phyloP scores from a whole-genome alignment of 2,888 invertebrate species.

The Caradrina kadenii region DNA sequence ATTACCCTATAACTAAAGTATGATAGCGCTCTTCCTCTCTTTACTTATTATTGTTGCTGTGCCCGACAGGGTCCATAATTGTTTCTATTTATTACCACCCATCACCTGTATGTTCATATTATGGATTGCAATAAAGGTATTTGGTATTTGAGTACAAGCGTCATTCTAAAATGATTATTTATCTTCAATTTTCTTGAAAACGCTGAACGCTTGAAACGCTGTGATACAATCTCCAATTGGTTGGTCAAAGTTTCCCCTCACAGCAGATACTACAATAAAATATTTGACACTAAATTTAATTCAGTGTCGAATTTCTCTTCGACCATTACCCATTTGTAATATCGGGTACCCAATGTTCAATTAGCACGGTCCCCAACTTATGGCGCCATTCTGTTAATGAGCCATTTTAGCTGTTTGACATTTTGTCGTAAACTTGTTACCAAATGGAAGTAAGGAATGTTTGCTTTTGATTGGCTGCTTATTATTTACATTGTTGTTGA shows the following conservation, averaged over 20 bases:
- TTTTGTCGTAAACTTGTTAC: conserved; percentile 50
- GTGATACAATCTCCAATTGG: not conserved
- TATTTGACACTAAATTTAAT: conserved; percentile 20
- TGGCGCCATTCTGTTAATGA: conserved; percentile 41
- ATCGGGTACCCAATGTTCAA: conserved; percentile 43
- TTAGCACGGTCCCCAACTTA: conserved; percentile 40
- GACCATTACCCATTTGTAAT: conserved; percentile 41
- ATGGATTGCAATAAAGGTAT: too few relatives aligned
- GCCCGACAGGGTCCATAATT: too few relatives aligned
- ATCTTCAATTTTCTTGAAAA: not conserved
- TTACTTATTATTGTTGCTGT: too few relatives aligned
- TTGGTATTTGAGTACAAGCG: too few relatives aligned
- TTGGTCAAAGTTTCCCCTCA: too few relatives aligned
- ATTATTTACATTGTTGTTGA: not conserved
- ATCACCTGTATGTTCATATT: too few relatives aligned
- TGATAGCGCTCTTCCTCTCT: too few relatives aligned
- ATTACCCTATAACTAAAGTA: too few relatives aligned
- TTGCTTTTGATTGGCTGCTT: conserved; percentile 3
- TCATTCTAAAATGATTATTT: not conserved
- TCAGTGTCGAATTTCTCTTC: conserved; percentile 37
- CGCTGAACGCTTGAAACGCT: not conserved
- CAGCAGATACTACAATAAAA: not conserved
- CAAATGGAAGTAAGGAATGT: not conserved
- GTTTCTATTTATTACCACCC: too few relatives aligned
- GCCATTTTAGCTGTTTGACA: conserved; percentile 58